phyloP scores from a whole-genome alignment of 2,113 vertebrate species.

The Chamaea fasciata region DNA sequence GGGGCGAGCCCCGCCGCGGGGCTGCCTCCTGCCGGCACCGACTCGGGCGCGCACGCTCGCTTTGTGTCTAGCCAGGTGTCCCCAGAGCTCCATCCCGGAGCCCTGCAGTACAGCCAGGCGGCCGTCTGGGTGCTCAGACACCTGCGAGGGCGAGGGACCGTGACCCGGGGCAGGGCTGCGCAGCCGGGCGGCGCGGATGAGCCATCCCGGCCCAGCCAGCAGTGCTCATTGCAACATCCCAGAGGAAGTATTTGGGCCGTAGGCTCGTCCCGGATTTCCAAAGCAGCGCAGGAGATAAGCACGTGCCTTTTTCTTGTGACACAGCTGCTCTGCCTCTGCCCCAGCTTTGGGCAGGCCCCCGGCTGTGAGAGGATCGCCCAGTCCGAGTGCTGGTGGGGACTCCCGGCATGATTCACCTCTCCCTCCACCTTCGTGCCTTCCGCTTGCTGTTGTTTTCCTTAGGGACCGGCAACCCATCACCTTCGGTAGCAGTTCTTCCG shows the following conservation, averaged over 20 bases:
- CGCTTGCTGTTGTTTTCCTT: neutral
- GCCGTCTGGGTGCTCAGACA: neutral
- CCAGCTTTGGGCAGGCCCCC: neutral
- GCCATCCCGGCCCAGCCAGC: neutral
- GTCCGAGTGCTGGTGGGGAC: neutral
- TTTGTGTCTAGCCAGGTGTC: neutral
- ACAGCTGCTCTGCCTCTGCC: neutral
- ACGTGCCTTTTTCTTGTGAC: neutral
- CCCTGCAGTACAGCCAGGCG: neutral
- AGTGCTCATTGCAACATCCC: neutral
- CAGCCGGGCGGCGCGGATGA: neutral
- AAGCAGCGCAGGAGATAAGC: neutral
- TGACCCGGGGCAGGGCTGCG: neutral
- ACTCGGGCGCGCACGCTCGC: fast-evolving
- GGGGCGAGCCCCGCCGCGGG: fast-evolving
- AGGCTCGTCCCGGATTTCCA: neutral
- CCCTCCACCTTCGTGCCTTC: neutral
- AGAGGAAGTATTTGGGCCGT: neutral
- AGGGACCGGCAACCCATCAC: too few species aligned
- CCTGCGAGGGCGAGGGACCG: fast-evolving
- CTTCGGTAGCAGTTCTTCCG: neutral
- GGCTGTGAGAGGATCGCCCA: neutral
- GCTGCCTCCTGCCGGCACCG: fast-evolving
- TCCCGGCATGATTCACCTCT: neutral
- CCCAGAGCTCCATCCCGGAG: fast-evolving